Conservation (phyloP, 2,113 vertebrate genomes). For the Carollia perspicillata region DNA sequence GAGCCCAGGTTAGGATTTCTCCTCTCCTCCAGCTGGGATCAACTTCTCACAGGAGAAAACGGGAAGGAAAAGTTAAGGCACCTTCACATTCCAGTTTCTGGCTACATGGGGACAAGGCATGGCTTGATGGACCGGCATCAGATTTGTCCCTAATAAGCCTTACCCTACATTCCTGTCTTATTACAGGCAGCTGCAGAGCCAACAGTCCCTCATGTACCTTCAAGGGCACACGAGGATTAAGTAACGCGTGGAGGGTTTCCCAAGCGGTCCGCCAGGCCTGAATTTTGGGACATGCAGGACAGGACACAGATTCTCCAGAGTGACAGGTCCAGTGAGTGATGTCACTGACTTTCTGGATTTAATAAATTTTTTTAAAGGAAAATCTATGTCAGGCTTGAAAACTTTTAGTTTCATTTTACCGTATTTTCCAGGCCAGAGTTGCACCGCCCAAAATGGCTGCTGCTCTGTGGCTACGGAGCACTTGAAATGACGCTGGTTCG, state of each 20-base stretch:
- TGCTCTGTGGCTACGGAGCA: background rate
- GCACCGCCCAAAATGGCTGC: background rate
- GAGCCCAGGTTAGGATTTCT: background rate
- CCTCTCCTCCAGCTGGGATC: background rate
- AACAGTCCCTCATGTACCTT: background rate
- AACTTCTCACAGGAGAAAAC: background rate
- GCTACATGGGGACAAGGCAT: background rate
- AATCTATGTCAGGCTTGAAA: background rate
- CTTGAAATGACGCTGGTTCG: background rate
- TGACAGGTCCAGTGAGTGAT: background rate
- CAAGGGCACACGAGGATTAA: conserved; percentile 24
- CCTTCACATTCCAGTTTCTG: conserved; percentile 15
- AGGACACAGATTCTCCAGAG: background rate
- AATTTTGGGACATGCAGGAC: conserved; percentile 1
- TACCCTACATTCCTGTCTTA: conserved; percentile 49
- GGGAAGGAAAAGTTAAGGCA: background rate
- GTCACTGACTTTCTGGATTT: background rate
- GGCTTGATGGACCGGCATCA: conserved; percentile 34
- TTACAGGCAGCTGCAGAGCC: conserved; percentile 39
- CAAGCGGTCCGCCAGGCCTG: conserved; percentile 4
- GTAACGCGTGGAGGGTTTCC: conserved; percentile 22
- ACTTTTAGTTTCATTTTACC: conserved; percentile 23
- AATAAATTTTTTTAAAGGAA: conserved; percentile 17
- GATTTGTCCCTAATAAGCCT: conserved; percentile 52
- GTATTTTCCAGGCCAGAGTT: background rate